Evolutionary conservation across 2,888 invertebrate species (phyloP).

Genomic region (Drosophila merina): DNA sequence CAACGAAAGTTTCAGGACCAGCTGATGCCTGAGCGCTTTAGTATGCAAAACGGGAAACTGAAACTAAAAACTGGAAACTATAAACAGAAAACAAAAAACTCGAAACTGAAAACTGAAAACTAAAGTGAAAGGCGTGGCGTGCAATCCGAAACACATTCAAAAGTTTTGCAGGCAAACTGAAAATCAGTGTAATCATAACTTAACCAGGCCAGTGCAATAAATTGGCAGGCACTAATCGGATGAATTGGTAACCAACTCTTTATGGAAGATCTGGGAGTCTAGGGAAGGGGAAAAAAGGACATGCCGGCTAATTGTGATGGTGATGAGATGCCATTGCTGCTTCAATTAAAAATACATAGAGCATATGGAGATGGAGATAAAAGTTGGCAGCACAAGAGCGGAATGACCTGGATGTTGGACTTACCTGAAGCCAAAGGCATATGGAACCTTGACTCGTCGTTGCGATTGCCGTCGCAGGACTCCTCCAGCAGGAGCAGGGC

Average conservation of each 20-base stretch:
- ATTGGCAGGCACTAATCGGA: conserved; percentile 33
- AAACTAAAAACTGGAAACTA: conserved; percentile 2
- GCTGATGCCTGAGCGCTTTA: conserved; percentile 30
- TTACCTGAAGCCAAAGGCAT: conserved; percentile 66
- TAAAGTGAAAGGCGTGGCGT: conserved; percentile 32
- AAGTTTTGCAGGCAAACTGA: conserved; percentile 41
- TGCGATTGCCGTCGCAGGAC: conserved; percentile 80
- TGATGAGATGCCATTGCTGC: conserved; percentile 21
- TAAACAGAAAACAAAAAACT: conserved; percentile 11
- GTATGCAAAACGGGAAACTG: conserved; percentile 29
- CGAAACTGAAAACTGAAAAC: conserved; percentile 22
- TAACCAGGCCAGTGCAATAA: conserved; percentile 46
- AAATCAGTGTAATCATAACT: conserved; percentile 51
- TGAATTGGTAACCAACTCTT: conserved; percentile 39
- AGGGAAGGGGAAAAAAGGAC: conserved; percentile 1
- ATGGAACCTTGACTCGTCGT: conserved; percentile 76
- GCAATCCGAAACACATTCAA: conserved; percentile 38
- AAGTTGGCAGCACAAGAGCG: conserved; percentile 13
- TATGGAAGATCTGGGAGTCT: background rate
- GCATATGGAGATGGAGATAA: conserved; percentile 54
- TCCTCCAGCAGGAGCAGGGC: conserved; percentile 58
- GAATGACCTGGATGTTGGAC: conserved; percentile 40
- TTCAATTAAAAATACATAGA: conserved; percentile 65
- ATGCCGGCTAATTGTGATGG: conserved; percentile 56
- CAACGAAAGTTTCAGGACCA: conserved; percentile 22